These are phyloP conservation scores for Falco rusticolus DNA, from an alignment of 2,797 vertebrate species.

Conservation along the genomic window DNA sequence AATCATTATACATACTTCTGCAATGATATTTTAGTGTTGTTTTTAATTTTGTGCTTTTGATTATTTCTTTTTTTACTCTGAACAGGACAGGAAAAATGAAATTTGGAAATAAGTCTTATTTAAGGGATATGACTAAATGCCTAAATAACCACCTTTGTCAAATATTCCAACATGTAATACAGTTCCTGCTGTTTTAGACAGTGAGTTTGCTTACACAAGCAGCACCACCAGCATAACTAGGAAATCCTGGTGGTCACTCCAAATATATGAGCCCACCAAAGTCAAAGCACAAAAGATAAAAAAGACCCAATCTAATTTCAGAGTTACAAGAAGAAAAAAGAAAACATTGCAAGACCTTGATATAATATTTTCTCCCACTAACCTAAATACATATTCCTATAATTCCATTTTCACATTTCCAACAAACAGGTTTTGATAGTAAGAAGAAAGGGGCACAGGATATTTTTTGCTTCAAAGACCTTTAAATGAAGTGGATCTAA, in stretches of 20 bases:
- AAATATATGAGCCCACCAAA: background rate
- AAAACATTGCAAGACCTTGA: background rate
- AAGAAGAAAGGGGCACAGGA: background rate
- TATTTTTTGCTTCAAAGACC: background rate
- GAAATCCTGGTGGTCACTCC: background rate
- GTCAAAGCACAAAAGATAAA: background rate
- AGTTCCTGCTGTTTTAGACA: background rate
- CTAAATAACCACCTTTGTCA: background rate
- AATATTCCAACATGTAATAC: background rate
- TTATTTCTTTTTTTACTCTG: background rate
- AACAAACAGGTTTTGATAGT: background rate
- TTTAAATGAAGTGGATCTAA: background rate
- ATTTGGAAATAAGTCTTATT: background rate
- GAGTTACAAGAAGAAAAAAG: background rate
- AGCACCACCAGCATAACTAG: fast-evolving
- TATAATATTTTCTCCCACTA: background rate
- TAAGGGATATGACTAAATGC: background rate
- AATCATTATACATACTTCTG: background rate
- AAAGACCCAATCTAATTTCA: background rate
- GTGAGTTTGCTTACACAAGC: background rate
- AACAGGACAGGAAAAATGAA: background rate
- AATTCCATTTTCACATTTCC: background rate
- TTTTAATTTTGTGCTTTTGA: background rate
- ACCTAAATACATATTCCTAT: background rate
- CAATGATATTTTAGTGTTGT: background rate